phyloP scores from a whole-genome alignment of 2,797 vertebrate species.

The Tapera naevia region DNA sequence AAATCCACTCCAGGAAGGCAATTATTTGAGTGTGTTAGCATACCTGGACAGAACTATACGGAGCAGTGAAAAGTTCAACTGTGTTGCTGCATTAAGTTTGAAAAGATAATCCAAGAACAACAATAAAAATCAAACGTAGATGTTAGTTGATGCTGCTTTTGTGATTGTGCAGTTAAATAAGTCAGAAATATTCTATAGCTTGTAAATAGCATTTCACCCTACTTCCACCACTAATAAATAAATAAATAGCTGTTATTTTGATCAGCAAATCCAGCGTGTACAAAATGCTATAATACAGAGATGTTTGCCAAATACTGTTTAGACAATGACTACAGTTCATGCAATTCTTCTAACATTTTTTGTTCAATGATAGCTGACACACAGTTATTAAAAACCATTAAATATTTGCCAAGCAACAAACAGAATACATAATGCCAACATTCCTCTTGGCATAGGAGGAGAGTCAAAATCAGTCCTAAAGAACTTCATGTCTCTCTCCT shows the following conservation, averaged over 20 bases:
- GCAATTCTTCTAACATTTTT: constrained; percentile 30
- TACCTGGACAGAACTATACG: not conserved
- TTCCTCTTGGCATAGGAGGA: not conserved
- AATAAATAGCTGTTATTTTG: constrained; percentile 9
- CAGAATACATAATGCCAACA: not conserved
- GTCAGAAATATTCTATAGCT: not conserved
- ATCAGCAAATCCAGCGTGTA: constrained; percentile 1
- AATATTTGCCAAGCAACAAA: not conserved
- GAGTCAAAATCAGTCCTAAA: not conserved
- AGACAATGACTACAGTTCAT: not conserved
- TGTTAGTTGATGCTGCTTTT: not conserved
- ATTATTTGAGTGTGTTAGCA: not conserved
- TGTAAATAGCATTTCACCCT: constrained; percentile 14
- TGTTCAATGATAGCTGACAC: constrained; percentile 30
- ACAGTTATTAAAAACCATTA: not conserved
- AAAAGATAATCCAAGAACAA: not conserved
- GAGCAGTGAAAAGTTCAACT: not conserved
- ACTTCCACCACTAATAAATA: constrained; percentile 49
- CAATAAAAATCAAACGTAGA: not conserved
- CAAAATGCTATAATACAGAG: constrained; percentile 8
- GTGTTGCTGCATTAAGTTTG: not conserved
- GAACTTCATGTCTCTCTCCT: not conserved
- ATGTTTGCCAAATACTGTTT: not conserved
- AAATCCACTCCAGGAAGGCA: not conserved
- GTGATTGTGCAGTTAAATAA: not conserved